Base-by-base conservation (phyloP, 2,888 invertebrate species). In the Crocallis elinguaria region DNA sequence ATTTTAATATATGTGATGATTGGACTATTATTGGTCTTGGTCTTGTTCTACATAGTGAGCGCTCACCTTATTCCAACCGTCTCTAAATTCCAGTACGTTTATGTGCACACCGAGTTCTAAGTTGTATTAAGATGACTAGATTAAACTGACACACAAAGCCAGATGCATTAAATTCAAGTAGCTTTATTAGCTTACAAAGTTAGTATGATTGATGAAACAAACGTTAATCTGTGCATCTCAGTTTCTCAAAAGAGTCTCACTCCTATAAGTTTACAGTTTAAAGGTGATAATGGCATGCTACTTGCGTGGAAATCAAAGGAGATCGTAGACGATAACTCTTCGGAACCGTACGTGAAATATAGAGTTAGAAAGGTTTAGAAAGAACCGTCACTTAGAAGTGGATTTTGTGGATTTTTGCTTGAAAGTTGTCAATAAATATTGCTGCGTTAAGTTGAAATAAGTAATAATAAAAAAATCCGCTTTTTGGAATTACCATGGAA, bases 111-210 rank as follows among this genome's bases (percentile, higher is more conserved):
- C 9, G 2, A n/a, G 5, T 25, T 7, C 25, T 9, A 25, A 9
- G n/a, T 25, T 25, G 25, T 25, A 25, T 29, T 14, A 14, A 32
- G 8, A 32, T 32, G 8, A 32, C 32, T 14, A n/a, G 27, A 29
- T 41, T 30, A 41, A 12, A 17, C 29, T 41, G 29, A 41, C 17
- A 30, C 29, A 30, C 8, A 41, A 41, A 39, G 23, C 16, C 16
- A 39, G 27, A 29, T 39, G 27, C 39, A 39, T 39, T 39, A 27
- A 39, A 27, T 6, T 9, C 39, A 27, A 27, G 39, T n/a, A 39
- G 17, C 39, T 39, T 42, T 14, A 25, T 3, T 13, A 11, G 30
- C 30, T 30, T 19, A 30, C 19, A 21, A 42, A 19, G 30, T 42
- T 13, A 21, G 17, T 27, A 12, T 30, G 7, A 37, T 13, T 8